Base-by-base conservation (phyloP, 2,113 vertebrate genomes). In the Limnothrissa miodon region DNA sequence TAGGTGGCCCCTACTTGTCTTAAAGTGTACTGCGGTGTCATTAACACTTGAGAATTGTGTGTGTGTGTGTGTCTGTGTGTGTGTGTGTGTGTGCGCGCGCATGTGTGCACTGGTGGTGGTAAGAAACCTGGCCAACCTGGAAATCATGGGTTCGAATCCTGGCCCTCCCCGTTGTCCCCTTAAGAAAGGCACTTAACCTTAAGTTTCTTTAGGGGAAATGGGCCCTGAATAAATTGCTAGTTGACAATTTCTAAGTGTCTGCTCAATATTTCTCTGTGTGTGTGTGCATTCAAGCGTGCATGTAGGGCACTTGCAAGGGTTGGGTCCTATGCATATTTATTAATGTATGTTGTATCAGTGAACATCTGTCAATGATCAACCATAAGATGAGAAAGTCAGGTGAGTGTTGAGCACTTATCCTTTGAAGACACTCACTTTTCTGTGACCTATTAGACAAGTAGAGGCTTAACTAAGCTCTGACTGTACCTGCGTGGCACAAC, bases 401-500 rank as follows among this genome's bases (percentile, higher is more conserved):
- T 74, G 33, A 36, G 15, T 74, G 29, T 36, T 36, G 29, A 11
- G 5, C 36, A 15, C 66, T 4, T 74, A 17, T 74, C 10, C 66
- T 13, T 4, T 33, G 11, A 66, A 66, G 25, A 17, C 17, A 74
- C 1, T 2, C 66, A 70, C 13, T 70, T 70, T 70, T 36, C 62
- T 70, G 62, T 70, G 62, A 70, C 62, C 62, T 33, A 70, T 70
- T 70, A 70, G 62, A 21, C 59, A 66, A 36, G 66, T 74, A 56
- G 80, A 39, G 80, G n/a, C 36, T 48, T 36, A 45, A 80, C 83
- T 82, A 39, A 80, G 78, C 86, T 74, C 82, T 87, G 44, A 42
- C 89, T 59, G 88, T 88, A 88, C 89, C 79, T 88, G 2, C 13
- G 13, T 74, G 33, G 62, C 45, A 17, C 84, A 88, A 86, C 89